Evolutionary conservation across 2,888 invertebrate species (phyloP).

Genomic region (Tenodera sinensis): DNA sequence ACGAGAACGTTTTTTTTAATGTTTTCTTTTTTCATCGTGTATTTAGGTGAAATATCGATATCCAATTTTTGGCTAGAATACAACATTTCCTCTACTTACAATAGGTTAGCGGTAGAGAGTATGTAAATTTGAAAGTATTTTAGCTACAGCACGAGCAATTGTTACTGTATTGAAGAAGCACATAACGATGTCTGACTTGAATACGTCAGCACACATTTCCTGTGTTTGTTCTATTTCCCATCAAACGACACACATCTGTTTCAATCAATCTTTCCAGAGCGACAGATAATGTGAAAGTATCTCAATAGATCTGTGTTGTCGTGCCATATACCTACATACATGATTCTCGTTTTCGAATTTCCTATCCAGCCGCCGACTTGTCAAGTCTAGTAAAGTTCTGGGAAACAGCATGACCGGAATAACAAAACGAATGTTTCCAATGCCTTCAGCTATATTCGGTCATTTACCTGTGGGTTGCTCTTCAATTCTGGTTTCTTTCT

Average conservation of each 20-base stretch:
- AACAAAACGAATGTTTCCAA: not conserved
- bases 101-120: too few relatives aligned
- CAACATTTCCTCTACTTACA: too few relatives aligned
- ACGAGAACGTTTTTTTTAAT: too few relatives aligned
- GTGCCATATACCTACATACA: slow-evolving; percentile 5
- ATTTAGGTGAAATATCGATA: too few relatives aligned
- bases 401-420: slow-evolving; percentile 3
- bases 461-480: not conserved
- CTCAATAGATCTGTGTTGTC: not conserved
- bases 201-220: too few relatives aligned
- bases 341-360: not conserved
- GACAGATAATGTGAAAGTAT: not conserved
- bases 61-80: too few relatives aligned
- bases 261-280: not conserved
- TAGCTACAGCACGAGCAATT: too few relatives aligned
- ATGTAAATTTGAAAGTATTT: too few relatives aligned
- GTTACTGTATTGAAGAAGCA: too few relatives aligned
- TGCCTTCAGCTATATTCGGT: not conserved
- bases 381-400: slow-evolving; percentile 4
- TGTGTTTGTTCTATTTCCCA: not conserved
- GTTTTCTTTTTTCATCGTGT: too few relatives aligned
- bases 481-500: not conserved
- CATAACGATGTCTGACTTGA: too few relatives aligned
- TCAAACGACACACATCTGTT: not conserved
- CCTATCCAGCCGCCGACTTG: not conserved